These are phyloP conservation scores for Temnothorax unifasciatus DNA, from an alignment of 2,888 invertebrate species.

Conservation along the genomic window DNA sequence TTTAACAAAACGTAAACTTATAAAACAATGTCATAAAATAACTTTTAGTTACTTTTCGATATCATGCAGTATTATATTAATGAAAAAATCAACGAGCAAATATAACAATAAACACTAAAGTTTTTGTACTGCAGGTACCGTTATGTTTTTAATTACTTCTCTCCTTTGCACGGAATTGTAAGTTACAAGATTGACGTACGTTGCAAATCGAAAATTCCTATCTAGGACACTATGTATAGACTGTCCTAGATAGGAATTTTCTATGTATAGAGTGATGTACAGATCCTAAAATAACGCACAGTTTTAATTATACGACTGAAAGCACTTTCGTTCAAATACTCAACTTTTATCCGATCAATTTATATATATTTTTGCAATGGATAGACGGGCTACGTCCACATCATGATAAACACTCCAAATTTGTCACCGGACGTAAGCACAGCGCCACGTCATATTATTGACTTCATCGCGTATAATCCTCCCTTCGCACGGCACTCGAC, in stretches of 20 bases:
- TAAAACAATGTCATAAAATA: not conserved
- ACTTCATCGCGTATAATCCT: slow-evolving; percentile 61
- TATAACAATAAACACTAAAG: not conserved
- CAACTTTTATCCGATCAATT: not conserved
- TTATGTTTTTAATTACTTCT: not conserved
- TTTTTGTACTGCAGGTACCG: not conserved
- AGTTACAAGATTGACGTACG: not conserved
- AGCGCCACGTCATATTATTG: slow-evolving; percentile 55
- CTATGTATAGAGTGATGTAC: too few species aligned
- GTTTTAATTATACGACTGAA: not conserved
- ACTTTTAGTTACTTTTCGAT: slow-evolving; percentile 12
- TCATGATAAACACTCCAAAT: not conserved
- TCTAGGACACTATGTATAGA: not conserved
- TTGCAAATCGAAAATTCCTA: not conserved
- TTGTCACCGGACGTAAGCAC: slow-evolving; percentile 1
- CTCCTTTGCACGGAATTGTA: not conserved
- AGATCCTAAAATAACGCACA: not conserved
- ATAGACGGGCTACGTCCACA: not conserved
- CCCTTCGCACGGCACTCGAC: slow-evolving; percentile 36
- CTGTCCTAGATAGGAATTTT: too few species aligned
- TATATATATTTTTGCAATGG: not conserved
- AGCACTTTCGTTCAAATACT: not conserved
- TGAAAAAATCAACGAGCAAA: not conserved
- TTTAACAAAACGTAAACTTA: not conserved
- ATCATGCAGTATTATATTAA: slow-evolving; percentile 15